Percentiles rank a stretch among this genome's conserved stretches.
Conservation (phyloP, 2,113 vertebrate species). For the Carettochelys insculpta region DNA sequence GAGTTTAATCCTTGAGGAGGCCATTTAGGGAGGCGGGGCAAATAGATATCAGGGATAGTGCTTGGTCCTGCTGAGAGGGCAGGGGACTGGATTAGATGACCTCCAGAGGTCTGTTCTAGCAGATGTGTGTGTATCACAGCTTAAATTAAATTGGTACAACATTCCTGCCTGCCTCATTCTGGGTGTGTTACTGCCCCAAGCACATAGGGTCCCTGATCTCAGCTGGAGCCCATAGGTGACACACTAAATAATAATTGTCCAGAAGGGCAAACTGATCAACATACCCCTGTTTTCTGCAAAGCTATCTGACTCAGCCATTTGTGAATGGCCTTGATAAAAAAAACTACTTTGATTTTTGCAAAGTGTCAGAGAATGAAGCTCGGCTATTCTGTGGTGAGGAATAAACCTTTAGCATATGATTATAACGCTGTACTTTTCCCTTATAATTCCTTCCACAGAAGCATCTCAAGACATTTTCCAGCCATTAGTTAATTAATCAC, state of each 20-base stretch:
- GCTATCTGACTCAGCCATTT: background rate
- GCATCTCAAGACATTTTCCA: slow-evolving; percentile 61
- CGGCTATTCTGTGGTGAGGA: background rate
- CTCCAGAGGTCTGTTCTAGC: no score
- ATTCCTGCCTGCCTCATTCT: background rate
- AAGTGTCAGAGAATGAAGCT: slow-evolving; percentile 15
- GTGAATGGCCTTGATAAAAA: background rate
- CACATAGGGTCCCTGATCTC: slow-evolving; percentile 32
- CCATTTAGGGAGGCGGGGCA: no score
- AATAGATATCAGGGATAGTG: no score
- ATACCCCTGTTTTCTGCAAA: background rate
- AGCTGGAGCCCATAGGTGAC: background rate
- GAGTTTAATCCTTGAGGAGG: no score
- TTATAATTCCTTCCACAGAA: slow-evolving; percentile 60
- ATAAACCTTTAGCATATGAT: slow-evolving; percentile 42
- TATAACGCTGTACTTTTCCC: slow-evolving; percentile 30
- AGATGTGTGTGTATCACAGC: no score
- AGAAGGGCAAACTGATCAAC: background rate
- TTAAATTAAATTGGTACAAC: background rate
- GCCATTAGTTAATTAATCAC: slow-evolving; percentile 69
- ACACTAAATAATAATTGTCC: background rate
- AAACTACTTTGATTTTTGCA: background rate
- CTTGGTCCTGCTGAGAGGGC: no score
- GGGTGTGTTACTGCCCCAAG: background rate
- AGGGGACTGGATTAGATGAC: no score